phyloP scores from a whole-genome alignment of 2,113 vertebrate genomes.

The Xyrauchen texanus region DNA sequence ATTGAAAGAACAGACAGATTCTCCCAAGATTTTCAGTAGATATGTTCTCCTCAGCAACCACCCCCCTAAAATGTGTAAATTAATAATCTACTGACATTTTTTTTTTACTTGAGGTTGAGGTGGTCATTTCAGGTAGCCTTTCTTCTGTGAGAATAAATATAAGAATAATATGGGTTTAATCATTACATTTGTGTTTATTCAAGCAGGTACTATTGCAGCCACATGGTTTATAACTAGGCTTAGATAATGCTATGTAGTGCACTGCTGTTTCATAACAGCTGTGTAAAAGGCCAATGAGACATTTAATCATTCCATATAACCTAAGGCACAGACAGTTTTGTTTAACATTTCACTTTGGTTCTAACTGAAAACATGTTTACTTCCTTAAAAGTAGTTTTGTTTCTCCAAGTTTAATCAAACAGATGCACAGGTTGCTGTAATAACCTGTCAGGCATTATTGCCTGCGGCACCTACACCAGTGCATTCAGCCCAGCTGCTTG shows the following conservation, averaged over 20 bases:
- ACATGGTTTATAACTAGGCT: not conserved
- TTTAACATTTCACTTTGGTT: too few relatives aligned
- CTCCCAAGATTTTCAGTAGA: too few relatives aligned
- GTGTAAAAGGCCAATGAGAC: not conserved
- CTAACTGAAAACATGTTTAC: too few relatives aligned
- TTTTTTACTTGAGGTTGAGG: not conserved
- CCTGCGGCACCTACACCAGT: too few relatives aligned
- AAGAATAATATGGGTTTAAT: slow-evolving; percentile 18
- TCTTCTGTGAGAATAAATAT: not conserved
- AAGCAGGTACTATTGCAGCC: not conserved
- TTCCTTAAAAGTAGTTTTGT: too few relatives aligned
- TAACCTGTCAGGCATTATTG: too few relatives aligned
- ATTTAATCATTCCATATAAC: not conserved
- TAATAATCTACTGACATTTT: slow-evolving; percentile 15
- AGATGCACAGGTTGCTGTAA: too few relatives aligned
- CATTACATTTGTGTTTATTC: slow-evolving; percentile 7
- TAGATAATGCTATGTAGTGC: not conserved
- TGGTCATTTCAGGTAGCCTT: not conserved
- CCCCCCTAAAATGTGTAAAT: not conserved
- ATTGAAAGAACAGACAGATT: too few relatives aligned
- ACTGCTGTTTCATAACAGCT: slow-evolving; percentile 5
- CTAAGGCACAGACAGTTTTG: too few relatives aligned
- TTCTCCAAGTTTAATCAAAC: too few relatives aligned
- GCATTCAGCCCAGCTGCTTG: too few relatives aligned
- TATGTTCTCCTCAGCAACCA: too few relatives aligned